Evolutionary conservation across 2,797 vertebrate species (phyloP).

Genomic region (Chlorospingus flavigularis): DNA sequence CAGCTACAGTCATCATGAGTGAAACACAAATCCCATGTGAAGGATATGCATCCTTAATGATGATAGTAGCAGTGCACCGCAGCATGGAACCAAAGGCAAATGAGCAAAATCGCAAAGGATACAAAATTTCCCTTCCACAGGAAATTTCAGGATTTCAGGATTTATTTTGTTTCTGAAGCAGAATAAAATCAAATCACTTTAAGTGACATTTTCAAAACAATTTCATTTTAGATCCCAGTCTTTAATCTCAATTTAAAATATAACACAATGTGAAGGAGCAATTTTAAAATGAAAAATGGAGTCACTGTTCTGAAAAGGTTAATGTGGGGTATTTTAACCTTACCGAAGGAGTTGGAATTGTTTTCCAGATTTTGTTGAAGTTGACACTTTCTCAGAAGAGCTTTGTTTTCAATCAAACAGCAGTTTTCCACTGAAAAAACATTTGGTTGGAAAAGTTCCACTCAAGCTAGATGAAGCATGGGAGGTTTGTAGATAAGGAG

Average conservation of each 20-base stretch:
- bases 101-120: background rate
- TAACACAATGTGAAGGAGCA: slow-evolving; percentile 11
- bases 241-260: slow-evolving; percentile 43
- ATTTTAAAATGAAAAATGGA: slow-evolving; percentile 50
- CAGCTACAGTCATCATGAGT: background rate
- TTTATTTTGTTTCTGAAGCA: background rate
- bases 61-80: background rate
- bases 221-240: background rate
- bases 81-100: background rate
- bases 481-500: slow-evolving; percentile 38
- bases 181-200: background rate
- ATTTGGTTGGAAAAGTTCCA: background rate
- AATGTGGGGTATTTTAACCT: background rate
- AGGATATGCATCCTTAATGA: background rate
- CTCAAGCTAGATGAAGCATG: slow-evolving; percentile 18
- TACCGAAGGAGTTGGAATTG: slow-evolving; percentile 1
- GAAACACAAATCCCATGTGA: background rate
- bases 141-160: background rate
- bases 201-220: slow-evolving; percentile 31
- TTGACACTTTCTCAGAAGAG: slow-evolving; percentile 24
- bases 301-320: slow-evolving; percentile 35
- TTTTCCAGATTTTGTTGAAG: slow-evolving; percentile 50
- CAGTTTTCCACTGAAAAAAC: slow-evolving; percentile 36
- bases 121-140: background rate
- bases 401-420: slow-evolving; percentile 48